These are phyloP conservation scores for Nemopilema nomurai DNA, from an alignment of 30 jellyfish, hydroid and myxozoan genomes.

Conservation along the genomic window DNA sequence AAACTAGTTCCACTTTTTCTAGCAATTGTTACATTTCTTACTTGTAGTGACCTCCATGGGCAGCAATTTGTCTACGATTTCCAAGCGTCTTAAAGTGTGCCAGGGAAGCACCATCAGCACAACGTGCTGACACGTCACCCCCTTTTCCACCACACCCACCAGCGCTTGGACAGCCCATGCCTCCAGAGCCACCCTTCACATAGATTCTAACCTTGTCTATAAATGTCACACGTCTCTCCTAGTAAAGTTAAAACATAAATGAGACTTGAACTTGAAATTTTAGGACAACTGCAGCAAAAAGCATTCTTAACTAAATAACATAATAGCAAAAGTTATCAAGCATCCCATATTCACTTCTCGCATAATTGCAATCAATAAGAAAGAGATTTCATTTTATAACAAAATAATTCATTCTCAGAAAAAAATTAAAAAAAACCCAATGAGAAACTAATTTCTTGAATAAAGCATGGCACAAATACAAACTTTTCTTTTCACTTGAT, in stretches of 20 bases:
- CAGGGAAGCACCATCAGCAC: conserved; percentile 74
- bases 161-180: conserved; percentile 85
- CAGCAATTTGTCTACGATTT: conserved; percentile 73
- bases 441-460: not conserved
- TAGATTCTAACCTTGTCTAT: conserved; percentile 75
- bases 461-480: not conserved
- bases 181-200: conserved; percentile 96
- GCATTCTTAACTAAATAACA: too few species aligned
- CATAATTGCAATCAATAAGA: too few species aligned
- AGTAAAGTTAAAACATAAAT: not conserved
- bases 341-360: too few species aligned
- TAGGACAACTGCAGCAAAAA: too few species aligned
- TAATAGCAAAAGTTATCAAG: too few species aligned
- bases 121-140: conserved; percentile 66
- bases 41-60: conserved; percentile 79
- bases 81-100: conserved; percentile 46
- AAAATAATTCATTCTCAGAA: not conserved
- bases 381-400: too few species aligned
- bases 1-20: too few species aligned
- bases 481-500: not conserved
- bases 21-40: not conserved
- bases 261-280: not conserved
- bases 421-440: too few species aligned
- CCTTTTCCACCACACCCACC: conserved; percentile 96
- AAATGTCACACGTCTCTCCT: conserved; percentile 35